A percentile compares a stretch with the other conserved stretches of the same genome.
Evolutionary conservation across 1,140 invertebrate species (phyloP).

Genomic region (Asobara japonica): DNA sequence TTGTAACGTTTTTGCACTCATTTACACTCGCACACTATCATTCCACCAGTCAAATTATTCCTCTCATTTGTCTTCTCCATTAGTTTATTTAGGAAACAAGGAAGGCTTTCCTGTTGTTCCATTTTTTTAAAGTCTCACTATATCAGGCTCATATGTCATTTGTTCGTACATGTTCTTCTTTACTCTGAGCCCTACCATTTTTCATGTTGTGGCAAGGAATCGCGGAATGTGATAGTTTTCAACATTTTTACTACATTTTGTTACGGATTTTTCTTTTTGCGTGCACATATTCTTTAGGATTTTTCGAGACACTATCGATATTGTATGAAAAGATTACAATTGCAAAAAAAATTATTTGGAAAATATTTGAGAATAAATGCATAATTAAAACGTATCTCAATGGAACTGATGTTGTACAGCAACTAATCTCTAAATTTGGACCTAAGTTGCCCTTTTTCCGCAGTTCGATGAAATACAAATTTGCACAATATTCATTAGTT

Average conservation of each 20-base stretch:
- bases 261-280: constrained; percentile 11
- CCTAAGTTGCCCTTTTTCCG: too few relatives aligned
- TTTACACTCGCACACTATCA: constrained; percentile 10
- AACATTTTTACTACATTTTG: constrained; percentile 5
- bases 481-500: too few relatives aligned
- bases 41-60: constrained; percentile 8
- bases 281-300: constrained; percentile 25
- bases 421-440: too few relatives aligned
- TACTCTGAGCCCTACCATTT: neutral
- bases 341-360: too few relatives aligned
- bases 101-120: constrained; percentile 10
- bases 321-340: too few relatives aligned
- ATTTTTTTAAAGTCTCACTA: constrained; percentile 28
- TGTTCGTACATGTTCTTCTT: constrained; percentile 8
- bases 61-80: constrained; percentile 14
- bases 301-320: neutral
- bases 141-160: neutral
- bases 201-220: constrained; percentile 23
- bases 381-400: too few relatives aligned
- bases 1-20: constrained; percentile 22
- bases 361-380: too few relatives aligned
- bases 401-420: too few relatives aligned
- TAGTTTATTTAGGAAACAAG: neutral
- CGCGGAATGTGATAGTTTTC: constrained; percentile 19
- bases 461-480: too few relatives aligned